A percentile compares a stretch with the other conserved stretches of the same genome.
Conservation (phyloP, 2,888 invertebrate species). For the Spilarctia lutea region DNA sequence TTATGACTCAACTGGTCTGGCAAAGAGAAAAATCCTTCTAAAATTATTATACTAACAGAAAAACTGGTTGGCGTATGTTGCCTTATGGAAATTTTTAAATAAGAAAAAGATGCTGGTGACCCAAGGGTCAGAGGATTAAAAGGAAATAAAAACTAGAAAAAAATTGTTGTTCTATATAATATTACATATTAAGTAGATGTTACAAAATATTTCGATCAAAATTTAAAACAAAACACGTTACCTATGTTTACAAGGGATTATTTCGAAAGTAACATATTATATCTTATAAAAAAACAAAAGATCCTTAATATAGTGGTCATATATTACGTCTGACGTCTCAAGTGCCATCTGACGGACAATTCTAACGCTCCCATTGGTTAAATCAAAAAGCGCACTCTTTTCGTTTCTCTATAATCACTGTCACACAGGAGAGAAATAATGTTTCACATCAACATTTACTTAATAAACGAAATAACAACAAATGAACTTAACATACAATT, state of each 20-base stretch:
- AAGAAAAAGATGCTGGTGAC: too few species aligned
- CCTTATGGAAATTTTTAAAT: background rate
- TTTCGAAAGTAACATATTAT: background rate
- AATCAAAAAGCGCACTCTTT: too few species aligned
- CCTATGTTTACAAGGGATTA: background rate
- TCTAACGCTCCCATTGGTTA: background rate
- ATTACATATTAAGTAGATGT: background rate
- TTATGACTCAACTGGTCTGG: too few species aligned
- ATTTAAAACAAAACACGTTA: background rate
- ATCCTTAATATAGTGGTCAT: background rate
- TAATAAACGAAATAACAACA: background rate
- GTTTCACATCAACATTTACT: background rate
- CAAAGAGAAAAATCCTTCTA: too few species aligned
- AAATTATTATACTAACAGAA: too few species aligned
- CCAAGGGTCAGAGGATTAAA: background rate
- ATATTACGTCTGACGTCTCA: background rate
- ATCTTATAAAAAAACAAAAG: background rate
- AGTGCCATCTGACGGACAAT: background rate
- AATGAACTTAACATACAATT: constrained; percentile 16
- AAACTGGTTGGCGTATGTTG: too few species aligned
- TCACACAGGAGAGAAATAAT: background rate
- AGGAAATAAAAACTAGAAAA: background rate
- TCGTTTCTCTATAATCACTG: too few species aligned
- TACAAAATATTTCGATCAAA: background rate
- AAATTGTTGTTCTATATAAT: background rate